Evolutionary conservation across 2,888 invertebrate genomes (phyloP).

Genomic region (Conistra vaccinii): DNA sequence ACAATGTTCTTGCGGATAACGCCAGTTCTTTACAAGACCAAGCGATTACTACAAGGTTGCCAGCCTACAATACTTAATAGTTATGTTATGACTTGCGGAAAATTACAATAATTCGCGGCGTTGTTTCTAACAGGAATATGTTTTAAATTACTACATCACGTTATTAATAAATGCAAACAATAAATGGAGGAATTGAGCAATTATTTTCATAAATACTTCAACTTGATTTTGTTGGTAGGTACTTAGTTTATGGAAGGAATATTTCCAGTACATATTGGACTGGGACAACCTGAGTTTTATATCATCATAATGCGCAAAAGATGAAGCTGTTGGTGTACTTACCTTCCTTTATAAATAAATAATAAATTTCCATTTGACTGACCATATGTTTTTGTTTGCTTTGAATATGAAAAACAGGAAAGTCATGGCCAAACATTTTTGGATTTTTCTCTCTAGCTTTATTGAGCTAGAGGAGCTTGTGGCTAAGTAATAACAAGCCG

Average conservation of each 20-base stretch:
- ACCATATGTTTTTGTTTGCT: too few species aligned
- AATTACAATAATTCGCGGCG: conserved; percentile 31
- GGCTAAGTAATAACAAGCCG: too few species aligned
- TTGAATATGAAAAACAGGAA: neutral
- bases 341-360: too few species aligned
- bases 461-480: too few species aligned
- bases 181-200: neutral
- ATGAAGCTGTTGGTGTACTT: too few species aligned
- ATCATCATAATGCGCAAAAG: neutral
- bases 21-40: conserved; percentile 35
- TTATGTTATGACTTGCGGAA: conserved; percentile 42
- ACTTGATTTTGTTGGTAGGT: neutral
- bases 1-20: conserved; percentile 36
- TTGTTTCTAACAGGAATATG: conserved; percentile 22
- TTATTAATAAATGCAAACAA: conserved; percentile 1
- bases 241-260: too few species aligned
- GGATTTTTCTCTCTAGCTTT: neutral
- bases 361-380: neutral
- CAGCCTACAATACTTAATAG: conserved; percentile 24
- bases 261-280: neutral
- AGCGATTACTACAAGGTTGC: conserved; percentile 47
- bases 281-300: neutral
- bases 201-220: neutral
- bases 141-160: neutral
- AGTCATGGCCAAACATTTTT: neutral